A percentile compares a stretch with the other conserved stretches of the same genome.
These are phyloP conservation scores for Drosophila melanica DNA, from an alignment of 1,140 invertebrate genomes.

Conservation along the genomic window DNA sequence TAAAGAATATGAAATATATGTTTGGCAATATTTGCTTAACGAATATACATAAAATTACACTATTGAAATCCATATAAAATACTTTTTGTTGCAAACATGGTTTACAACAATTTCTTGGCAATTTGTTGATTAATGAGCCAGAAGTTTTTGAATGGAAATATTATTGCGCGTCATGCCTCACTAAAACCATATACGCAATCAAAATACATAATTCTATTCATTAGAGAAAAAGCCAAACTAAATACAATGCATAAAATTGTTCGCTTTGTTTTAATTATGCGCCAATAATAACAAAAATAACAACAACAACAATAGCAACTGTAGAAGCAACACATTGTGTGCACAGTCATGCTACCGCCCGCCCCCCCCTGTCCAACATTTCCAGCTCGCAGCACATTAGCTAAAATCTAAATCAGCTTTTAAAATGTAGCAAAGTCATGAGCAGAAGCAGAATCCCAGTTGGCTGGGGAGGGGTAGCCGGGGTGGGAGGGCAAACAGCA, in stretches of 20 bases:
- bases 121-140: slow-evolving; percentile 33
- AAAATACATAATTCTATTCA: background rate
- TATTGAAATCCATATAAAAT: background rate
- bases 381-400: slow-evolving; percentile 12
- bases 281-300: slow-evolving; percentile 24
- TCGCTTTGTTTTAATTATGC: slow-evolving; percentile 39
- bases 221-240: slow-evolving; percentile 4
- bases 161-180: slow-evolving; percentile 9
- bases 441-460: slow-evolving; percentile 13
- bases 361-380: background rate
- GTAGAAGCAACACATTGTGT: background rate
- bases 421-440: slow-evolving; percentile 62
- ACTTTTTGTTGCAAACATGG: background rate
- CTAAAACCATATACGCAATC: slow-evolving; percentile 2
- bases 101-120: slow-evolving; percentile 2
- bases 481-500: background rate
- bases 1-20: too few relatives aligned
- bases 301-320: background rate
- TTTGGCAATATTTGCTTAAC: too few relatives aligned
- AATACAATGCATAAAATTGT: slow-evolving; percentile 21
- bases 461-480: too few relatives aligned
- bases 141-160: background rate
- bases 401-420: slow-evolving; percentile 36
- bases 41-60: too few relatives aligned
- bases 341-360: slow-evolving; percentile 16